phyloP scores from a whole-genome alignment of 2,797 vertebrate species.

The Sandelia bainsii region DNA sequence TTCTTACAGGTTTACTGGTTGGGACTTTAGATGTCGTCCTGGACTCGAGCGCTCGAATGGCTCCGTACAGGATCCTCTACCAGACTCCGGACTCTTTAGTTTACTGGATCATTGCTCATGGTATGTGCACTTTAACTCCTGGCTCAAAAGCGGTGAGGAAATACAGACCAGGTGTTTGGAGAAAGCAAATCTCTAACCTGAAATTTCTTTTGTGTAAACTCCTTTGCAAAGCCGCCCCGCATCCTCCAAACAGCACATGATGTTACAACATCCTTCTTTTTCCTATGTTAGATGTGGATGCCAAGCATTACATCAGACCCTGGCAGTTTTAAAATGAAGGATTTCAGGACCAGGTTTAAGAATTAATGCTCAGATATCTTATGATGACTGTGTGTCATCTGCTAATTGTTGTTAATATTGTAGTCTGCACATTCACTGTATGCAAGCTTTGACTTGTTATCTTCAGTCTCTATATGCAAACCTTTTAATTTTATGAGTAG shows the following conservation, averaged over 20 bases:
- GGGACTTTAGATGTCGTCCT: constrained; percentile 96
- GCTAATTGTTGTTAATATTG: constrained; percentile 8
- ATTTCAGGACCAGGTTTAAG: constrained; percentile 47
- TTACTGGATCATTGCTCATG: constrained; percentile 97
- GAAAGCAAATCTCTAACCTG: background rate
- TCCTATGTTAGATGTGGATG: constrained; percentile 53
- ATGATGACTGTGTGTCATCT: constrained; percentile 10
- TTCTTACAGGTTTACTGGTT: constrained; percentile 91
- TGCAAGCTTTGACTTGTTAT: constrained; percentile 1
- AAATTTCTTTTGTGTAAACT: background rate
- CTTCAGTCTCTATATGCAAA: background rate
- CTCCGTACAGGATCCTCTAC: constrained; percentile 96
- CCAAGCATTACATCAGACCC: constrained; percentile 72
- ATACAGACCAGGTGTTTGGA: background rate
- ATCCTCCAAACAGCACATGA: constrained; percentile 26
- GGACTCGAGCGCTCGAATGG: constrained; percentile 96
- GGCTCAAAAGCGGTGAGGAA: background rate
- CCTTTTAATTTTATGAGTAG: background rate
- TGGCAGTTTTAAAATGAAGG: constrained; percentile 55
- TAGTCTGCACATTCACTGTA: background rate
- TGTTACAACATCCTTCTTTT: constrained; percentile 49
- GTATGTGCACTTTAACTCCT: constrained; percentile 74
- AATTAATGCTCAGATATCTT: constrained; percentile 43
- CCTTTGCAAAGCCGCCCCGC: constrained; percentile 2
- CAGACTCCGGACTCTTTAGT: constrained; percentile 95